phyloP scores from a whole-genome alignment of 1,140 invertebrate genomes.

The Drosophila oshimai region DNA sequence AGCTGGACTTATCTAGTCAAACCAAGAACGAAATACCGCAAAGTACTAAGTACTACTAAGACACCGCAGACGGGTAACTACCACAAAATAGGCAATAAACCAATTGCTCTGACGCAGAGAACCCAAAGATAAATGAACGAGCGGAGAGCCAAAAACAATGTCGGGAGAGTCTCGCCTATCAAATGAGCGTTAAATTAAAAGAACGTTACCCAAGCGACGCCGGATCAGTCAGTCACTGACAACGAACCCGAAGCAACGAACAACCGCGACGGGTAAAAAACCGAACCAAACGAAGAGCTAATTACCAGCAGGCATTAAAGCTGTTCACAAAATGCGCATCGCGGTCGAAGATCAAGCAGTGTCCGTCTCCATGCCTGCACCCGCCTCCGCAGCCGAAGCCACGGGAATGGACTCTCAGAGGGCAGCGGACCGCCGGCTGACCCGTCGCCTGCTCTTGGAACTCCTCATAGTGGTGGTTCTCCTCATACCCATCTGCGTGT shows the following conservation, averaged over 20 bases:
- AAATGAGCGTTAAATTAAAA: constrained; percentile 76
- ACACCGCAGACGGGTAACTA: constrained; percentile 5
- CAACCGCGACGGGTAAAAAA: constrained; percentile 50
- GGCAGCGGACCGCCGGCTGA: constrained; percentile 23
- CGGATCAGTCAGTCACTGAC: constrained; percentile 70
- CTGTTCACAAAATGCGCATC: constrained; percentile 56
- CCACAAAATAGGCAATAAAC: constrained; percentile 26
- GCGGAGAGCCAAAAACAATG: neutral
- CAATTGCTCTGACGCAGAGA: constrained; percentile 36
- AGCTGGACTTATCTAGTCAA: constrained; percentile 54
- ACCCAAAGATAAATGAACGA: neutral
- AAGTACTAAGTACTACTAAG: no score
- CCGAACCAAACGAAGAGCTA: constrained; percentile 53
- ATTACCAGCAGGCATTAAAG: constrained; percentile 62
- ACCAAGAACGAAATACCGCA: no score
- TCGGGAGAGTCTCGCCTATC: constrained; percentile 25
- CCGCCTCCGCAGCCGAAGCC: neutral
- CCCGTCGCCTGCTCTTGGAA: constrained; percentile 52
- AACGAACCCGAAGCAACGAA: constrained; percentile 66
- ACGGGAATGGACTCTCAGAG: neutral
- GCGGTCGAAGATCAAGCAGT: constrained; percentile 34
- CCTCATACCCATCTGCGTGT: constrained; percentile 86
- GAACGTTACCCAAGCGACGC: constrained; percentile 63
- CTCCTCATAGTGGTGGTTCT: constrained; percentile 61
- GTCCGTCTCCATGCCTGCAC: neutral